Base-by-base conservation (phyloP, 2,888 invertebrate species). In the Drosophila nr. perissopoda region DNA sequence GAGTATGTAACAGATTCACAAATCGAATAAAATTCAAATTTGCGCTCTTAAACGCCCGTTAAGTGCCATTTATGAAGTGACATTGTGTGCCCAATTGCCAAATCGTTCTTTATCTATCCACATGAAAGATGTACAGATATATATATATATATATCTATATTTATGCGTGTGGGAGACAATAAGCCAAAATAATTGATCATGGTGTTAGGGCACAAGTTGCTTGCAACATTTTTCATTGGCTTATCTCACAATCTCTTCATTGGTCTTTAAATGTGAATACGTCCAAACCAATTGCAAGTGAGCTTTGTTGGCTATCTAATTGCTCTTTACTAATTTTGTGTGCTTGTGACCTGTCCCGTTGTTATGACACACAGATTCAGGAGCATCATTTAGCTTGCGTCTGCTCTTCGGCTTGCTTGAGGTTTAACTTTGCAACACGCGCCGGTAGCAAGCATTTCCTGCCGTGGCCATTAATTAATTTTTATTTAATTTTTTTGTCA, bases 41-140 rank as follows among this genome's bases (percentile, higher is more conserved):
- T 46, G 71, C 33, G 27, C 27, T 25, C 46, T 57, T 18, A 31
- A 57, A 49, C 48, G 51, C 38, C 54, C 46, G 52, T 74, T 53
- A 76, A 58, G 63, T 52, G 79, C 49, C 68, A 8, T 18, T 11
- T 4, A 62, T 42, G 31, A 40, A 56, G 31, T 25, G 67, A 68
- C 59, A 68, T 70, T 67, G 31, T 40, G 52, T 73, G 72, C 21
- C 18, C 46, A 27, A 54, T 51, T 57, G 21, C 42, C 13, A 42
- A 62, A 52, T 46, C 53, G 29, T 59, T 66, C 63, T 61, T 73
- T 73, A 60, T 63, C 67, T 68, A 68, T 60, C 68, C 59, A 51
- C 58, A 59, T 67, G 67, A 36, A 11, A 57, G 7, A 8, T 1
- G 0, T 27, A n/a, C 8, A 16, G 2, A 29, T 34, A 21, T 8